phyloP scores from a whole-genome alignment of 2,797 vertebrate species.

The Peromyscus attwateri region DNA sequence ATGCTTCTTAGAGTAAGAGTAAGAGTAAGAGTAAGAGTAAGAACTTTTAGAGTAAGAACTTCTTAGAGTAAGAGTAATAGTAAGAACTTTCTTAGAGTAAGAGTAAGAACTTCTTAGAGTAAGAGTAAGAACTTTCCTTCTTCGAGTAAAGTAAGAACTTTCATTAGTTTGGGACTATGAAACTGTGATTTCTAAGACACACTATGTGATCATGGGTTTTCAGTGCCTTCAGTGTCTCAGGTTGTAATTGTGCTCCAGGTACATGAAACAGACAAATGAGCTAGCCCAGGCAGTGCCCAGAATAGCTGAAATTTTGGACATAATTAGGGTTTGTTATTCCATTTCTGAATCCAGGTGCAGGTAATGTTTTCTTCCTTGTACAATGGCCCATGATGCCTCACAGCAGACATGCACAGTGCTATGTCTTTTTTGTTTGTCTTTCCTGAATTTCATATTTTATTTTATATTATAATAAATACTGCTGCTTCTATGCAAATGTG shows the following conservation, averaged over 20 bases:
- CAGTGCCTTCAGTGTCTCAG: neutral
- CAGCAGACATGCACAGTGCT: neutral
- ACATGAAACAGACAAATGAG: neutral
- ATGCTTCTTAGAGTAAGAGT: neutral
- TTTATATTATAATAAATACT: neutral
- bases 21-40: too few species aligned
- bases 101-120: too few species aligned
- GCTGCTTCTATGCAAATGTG: neutral
- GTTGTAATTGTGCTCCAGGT: fast-evolving
- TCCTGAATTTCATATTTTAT: neutral
- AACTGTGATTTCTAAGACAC: neutral
- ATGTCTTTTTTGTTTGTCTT: neutral
- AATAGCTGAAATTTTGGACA: neutral
- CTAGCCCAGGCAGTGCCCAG: fast-evolving
- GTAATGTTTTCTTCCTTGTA: neutral
- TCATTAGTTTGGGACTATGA: neutral
- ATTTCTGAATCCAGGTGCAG: neutral
- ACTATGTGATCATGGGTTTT: neutral
- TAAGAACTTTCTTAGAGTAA: too few species aligned
- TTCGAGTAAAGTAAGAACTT: too few species aligned
- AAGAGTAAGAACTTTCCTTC: too few species aligned
- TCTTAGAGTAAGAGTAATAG: too few species aligned
- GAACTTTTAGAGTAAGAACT: too few species aligned
- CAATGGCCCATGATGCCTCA: neutral
- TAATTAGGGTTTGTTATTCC: too few species aligned